Evolutionary conservation across 2,113 vertebrate species (phyloP).

Genomic region (Dromaius novaehollandiae): DNA sequence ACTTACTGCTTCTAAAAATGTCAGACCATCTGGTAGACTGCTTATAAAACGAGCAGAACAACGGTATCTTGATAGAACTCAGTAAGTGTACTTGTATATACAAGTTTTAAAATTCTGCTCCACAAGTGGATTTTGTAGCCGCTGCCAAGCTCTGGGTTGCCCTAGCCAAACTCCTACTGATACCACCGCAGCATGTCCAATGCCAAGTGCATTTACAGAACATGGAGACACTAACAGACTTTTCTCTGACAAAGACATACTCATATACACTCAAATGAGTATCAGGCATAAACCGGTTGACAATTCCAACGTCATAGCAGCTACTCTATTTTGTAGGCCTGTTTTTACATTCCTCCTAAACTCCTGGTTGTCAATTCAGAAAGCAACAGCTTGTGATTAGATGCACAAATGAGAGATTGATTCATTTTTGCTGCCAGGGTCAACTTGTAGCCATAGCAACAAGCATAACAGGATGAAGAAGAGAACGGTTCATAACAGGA

Average conservation of each 20-base stretch:
- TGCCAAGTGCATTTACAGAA: not conserved
- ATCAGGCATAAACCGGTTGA: not conserved
- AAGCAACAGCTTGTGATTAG: conserved; percentile 1
- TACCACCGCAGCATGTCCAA: not conserved
- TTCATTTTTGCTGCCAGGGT: conserved; percentile 42
- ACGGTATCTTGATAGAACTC: not conserved
- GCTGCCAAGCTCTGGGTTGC: not conserved
- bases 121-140: not conserved
- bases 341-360: not conserved
- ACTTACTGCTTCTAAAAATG: conserved; percentile 13
- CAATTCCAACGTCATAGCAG: not conserved
- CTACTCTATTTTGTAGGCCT: not conserved
- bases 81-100: not conserved
- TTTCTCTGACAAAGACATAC: not conserved
- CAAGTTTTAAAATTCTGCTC: not conserved
- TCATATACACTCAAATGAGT: not conserved
- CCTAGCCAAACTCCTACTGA: not conserved
- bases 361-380: not conserved
- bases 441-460: conserved; percentile 57
- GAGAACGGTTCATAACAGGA: conserved; percentile 22
- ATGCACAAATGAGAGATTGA: conserved; percentile 49
- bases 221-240: rapidly evolving
- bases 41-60: not conserved
- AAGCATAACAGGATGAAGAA: conserved; percentile 58
- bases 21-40: conserved; percentile 3